A percentile compares a stretch with the other conserved stretches of the same genome.
These are phyloP conservation scores for Plecturocebus donacophilus DNA, from an alignment of 2,113 vertebrate species.

Conservation along the genomic window DNA sequence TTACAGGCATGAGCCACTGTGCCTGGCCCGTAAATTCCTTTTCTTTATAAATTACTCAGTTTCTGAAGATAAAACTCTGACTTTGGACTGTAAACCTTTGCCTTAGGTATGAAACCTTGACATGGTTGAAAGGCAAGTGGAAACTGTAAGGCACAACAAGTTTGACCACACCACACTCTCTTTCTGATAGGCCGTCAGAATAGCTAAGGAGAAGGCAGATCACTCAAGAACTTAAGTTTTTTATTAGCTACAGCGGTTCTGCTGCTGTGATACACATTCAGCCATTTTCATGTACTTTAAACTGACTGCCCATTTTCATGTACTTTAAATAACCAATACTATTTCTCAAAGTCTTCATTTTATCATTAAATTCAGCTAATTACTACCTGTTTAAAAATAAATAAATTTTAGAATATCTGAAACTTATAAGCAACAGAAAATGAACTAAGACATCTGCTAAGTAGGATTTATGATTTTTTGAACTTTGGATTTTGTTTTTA, in stretches of 20 bases:
- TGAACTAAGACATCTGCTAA: neutral
- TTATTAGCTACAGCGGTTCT: neutral
- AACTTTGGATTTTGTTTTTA: conserved; percentile 37
- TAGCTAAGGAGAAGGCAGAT: neutral
- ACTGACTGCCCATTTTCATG: neutral
- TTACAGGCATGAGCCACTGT: neutral
- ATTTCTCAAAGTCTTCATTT: neutral
- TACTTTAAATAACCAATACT: neutral
- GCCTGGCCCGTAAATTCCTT: neutral
- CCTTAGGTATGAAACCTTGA: neutral
- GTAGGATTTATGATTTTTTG: conserved; percentile 22
- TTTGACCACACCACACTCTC: neutral
- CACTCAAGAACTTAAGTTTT: neutral
- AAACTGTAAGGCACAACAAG: neutral
- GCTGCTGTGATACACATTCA: neutral
- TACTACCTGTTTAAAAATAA: neutral
- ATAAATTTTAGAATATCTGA: too few relatives aligned
- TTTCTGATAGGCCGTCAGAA: neutral
- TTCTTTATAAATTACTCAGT: neutral
- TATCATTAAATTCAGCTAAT: neutral
- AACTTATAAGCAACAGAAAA: neutral
- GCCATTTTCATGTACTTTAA: neutral
- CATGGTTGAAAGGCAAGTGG: neutral
- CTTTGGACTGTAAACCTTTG: neutral
- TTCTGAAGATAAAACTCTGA: neutral